Percentiles rank a stretch among this genome's conserved stretches.
Conservation (phyloP, 2,797 vertebrate species). For the Urosaurus nigricauda region DNA sequence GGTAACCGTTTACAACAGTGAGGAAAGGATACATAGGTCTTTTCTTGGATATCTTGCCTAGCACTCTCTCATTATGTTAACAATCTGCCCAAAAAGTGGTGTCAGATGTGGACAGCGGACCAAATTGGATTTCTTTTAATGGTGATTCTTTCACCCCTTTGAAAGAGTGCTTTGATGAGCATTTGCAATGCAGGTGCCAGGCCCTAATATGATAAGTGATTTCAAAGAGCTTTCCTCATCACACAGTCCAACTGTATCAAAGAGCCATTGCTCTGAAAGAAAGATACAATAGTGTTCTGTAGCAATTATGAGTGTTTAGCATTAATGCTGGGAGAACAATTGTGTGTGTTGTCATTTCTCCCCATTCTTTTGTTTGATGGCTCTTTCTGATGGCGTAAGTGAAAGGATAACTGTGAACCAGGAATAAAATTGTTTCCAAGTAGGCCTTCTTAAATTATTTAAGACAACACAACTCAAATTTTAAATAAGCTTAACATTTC, state of each 20-base stretch:
- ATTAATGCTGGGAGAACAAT: constrained; percentile 47
- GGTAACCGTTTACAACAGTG: constrained; percentile 76
- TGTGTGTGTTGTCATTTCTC: neutral
- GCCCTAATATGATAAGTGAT: constrained; percentile 75
- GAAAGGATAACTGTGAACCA: neutral
- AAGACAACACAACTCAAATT: constrained; percentile 50
- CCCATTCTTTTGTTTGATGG: constrained; percentile 29
- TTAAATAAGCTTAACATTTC: constrained; percentile 36
- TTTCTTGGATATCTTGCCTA: constrained; percentile 73
- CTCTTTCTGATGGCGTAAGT: constrained; percentile 28
- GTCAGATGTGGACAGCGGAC: constrained; percentile 80
- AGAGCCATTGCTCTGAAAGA: constrained; percentile 49
- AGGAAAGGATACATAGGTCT: constrained; percentile 66
- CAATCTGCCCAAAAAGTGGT: constrained; percentile 79
- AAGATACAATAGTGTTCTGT: constrained; percentile 33
- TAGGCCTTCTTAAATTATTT: neutral
- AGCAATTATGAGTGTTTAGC: constrained; percentile 51
- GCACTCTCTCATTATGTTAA: constrained; percentile 82
- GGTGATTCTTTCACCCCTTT: constrained; percentile 85
- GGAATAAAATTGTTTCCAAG: constrained; percentile 31
- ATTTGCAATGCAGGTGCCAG: constrained; percentile 77
- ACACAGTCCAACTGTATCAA: constrained; percentile 67
- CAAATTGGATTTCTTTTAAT: constrained; percentile 90
- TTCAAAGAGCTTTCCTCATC: constrained; percentile 77
- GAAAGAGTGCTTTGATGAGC: constrained; percentile 81